Evolutionary conservation across 2,888 invertebrate species (phyloP).

Genomic region (Biston betularia): DNA sequence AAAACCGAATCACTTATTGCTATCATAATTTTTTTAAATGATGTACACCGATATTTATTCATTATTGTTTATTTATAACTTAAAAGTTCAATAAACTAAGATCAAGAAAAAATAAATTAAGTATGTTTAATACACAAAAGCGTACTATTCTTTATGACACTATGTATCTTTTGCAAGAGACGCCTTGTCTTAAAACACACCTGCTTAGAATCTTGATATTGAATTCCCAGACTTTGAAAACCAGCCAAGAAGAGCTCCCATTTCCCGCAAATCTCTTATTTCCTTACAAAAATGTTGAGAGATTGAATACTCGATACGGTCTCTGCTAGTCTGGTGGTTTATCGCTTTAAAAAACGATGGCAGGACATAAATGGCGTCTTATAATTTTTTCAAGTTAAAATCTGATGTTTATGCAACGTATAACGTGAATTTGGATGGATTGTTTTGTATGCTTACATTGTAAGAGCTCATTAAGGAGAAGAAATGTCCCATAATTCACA

Average conservation of each 20-base stretch:
- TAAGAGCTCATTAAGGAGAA: conserved; percentile 24
- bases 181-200: conserved; percentile 79
- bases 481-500: conserved; percentile 23
- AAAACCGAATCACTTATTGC: too few relatives aligned
- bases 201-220: conserved; percentile 82
- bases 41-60: too few relatives aligned
- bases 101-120: background rate
- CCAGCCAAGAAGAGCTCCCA: conserved; percentile 64
- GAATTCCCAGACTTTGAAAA: conserved; percentile 72
- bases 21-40: too few relatives aligned
- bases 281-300: conserved; percentile 45
- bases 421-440: conserved; percentile 36
- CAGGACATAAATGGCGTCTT: conserved; percentile 54
- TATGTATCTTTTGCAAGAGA: conserved; percentile 64
- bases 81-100: background rate
- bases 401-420: conserved; percentile 52
- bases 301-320: conserved; percentile 52
- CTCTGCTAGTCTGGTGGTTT: conserved; percentile 54
- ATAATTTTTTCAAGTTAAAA: conserved; percentile 51
- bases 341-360: conserved; percentile 60
- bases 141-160: conserved; percentile 35
- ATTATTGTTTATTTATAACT: background rate
- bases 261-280: conserved; percentile 58
- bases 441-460: conserved; percentile 38
- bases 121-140: background rate